Conservation (phyloP, 2,888 invertebrate species). For the Molorchus minor region DNA sequence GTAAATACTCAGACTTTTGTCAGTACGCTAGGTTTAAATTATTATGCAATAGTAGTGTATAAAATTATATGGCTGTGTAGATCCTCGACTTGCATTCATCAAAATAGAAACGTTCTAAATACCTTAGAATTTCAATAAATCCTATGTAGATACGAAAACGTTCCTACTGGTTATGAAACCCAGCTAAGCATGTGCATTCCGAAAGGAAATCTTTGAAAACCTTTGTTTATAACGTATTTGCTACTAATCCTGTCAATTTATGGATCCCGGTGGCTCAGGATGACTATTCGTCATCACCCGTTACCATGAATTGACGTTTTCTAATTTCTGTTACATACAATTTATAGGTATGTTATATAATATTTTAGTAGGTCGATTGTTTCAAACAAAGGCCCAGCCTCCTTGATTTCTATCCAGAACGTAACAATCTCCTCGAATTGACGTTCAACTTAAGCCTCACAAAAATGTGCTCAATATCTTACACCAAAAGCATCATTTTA, state of each 20-base stretch:
- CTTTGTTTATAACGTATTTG: constrained; percentile 48
- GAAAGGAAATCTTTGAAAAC: constrained; percentile 51
- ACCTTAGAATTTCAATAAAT: not conserved
- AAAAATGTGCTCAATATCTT: constrained; percentile 43
- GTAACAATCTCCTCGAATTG: constrained; percentile 27
- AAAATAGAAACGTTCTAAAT: constrained; percentile 9
- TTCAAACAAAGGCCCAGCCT: constrained; percentile 60
- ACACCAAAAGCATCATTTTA: constrained; percentile 53
- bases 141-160: not conserved
- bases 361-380: constrained; percentile 34
- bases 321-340: too few relatives aligned
- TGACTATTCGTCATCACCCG: constrained; percentile 57
- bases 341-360: too few relatives aligned
- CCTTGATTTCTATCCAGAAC: constrained; percentile 49
- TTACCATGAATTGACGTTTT: constrained; percentile 54
- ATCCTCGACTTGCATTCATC: constrained; percentile 17
- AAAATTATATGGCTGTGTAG: constrained; percentile 6
- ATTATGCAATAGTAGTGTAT: not conserved
- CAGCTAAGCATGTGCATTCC: constrained; percentile 28
- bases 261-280: constrained; percentile 61
- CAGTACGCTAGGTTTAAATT: constrained; percentile 27
- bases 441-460: constrained; percentile 39
- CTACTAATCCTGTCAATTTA: constrained; percentile 47
- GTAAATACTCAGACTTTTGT: constrained; percentile 49
- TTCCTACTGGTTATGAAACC: constrained; percentile 4